phyloP scores from a whole-genome alignment of 1,140 invertebrate genomes.

The Trigoniulus corallinus region DNA sequence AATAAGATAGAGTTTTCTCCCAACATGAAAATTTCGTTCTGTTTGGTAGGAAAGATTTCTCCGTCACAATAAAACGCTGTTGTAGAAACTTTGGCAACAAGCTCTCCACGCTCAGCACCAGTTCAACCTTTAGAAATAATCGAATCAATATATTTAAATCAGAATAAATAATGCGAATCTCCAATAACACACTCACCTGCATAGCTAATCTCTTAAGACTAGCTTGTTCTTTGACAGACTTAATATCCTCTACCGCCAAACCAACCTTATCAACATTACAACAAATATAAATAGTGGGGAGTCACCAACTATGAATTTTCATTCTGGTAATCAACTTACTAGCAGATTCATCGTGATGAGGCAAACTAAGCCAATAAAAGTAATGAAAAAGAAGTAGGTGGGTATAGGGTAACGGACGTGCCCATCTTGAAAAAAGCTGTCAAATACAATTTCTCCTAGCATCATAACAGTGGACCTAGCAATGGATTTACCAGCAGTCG shows the following conservation, averaged over 20 bases:
- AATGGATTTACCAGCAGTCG: too few relatives aligned
- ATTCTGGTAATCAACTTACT: too few relatives aligned
- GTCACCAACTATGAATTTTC: too few relatives aligned
- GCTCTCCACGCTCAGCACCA: constrained; percentile 31
- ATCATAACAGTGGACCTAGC: constrained; percentile 14
- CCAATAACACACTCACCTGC: constrained; percentile 25
- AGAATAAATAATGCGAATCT: constrained; percentile 1
- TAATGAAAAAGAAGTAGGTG: constrained; percentile 12
- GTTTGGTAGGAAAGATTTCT: constrained; percentile 26
- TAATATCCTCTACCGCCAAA: constrained; percentile 23
- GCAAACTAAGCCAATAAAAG: constrained; percentile 11
- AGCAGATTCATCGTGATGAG: constrained; percentile 14
- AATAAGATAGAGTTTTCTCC: too few relatives aligned
- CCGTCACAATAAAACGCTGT: constrained; percentile 21
- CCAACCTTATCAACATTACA: too few relatives aligned
- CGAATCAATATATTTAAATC: not conserved
- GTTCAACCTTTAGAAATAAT: constrained; percentile 15
- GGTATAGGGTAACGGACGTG: constrained; percentile 9
- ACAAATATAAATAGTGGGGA: too few relatives aligned
- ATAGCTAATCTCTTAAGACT: constrained; percentile 33
- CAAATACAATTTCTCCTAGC: constrained; percentile 15
- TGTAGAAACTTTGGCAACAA: constrained; percentile 25
- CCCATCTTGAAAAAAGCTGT: constrained; percentile 13
- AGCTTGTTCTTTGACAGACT: constrained; percentile 29
- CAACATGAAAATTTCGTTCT: too few relatives aligned